Conservation (phyloP, 2,888 invertebrate species). For the Nephrotoma appendiculata region DNA sequence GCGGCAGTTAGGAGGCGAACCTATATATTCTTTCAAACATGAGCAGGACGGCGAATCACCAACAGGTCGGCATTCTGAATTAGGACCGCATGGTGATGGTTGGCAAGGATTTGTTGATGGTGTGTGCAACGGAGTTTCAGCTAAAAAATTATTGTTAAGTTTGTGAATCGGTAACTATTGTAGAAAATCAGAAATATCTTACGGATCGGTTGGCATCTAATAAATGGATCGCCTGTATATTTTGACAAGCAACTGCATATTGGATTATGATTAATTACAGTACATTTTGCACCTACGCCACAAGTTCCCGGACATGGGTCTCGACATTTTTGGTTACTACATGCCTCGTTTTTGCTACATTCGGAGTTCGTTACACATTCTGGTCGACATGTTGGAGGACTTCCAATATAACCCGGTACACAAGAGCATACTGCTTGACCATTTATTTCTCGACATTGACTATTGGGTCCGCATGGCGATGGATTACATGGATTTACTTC, state of each 20-base stretch:
- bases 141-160: constrained; percentile 10
- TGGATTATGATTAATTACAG: constrained; percentile 51
- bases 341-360: constrained; percentile 48
- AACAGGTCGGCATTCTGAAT: constrained; percentile 46
- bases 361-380: constrained; percentile 57
- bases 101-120: constrained; percentile 40
- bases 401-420: constrained; percentile 45
- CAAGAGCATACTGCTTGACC: constrained; percentile 60
- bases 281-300: constrained; percentile 44
- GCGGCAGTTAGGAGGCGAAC: constrained; percentile 55
- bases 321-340: constrained; percentile 53
- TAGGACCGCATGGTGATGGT: constrained; percentile 60
- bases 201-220: constrained; percentile 49
- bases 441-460: constrained; percentile 55
- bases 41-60: constrained; percentile 57
- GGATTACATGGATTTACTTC: constrained; percentile 38
- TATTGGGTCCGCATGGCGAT: constrained; percentile 62
- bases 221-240: constrained; percentile 61
- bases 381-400: constrained; percentile 61
- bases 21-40: constrained; percentile 52
- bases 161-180: neutral
- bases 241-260: constrained; percentile 56
- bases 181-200: constrained; percentile 22
- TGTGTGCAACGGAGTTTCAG: constrained; percentile 22
- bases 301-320: constrained; percentile 54